Evolutionary conservation across 2,797 vertebrate species (phyloP).

Genomic region (Rhinatrema bivittatum): DNA sequence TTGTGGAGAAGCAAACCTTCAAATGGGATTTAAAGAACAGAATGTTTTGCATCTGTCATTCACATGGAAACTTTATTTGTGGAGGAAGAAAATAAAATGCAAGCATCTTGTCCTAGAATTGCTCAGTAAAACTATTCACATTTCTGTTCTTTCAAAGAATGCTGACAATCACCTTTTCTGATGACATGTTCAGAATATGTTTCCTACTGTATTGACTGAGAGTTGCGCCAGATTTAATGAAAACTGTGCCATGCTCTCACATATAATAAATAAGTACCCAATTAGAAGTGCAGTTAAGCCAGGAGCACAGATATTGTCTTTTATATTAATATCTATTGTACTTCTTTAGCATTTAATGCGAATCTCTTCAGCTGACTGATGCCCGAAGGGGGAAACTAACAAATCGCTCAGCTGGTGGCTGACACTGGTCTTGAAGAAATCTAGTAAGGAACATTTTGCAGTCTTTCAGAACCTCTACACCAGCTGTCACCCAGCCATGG

Average conservation of each 20-base stretch:
- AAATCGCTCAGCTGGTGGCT: slow-evolving; percentile 73
- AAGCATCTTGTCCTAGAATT: slow-evolving; percentile 25
- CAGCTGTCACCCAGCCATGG: slow-evolving; percentile 91
- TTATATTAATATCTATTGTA: slow-evolving; percentile 60
- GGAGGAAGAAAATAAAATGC: slow-evolving; percentile 31
- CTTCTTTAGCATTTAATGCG: slow-evolving; percentile 56
- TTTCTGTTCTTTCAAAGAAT: slow-evolving; percentile 34
- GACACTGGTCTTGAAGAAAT: slow-evolving; percentile 67
- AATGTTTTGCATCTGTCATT: slow-evolving; percentile 34
- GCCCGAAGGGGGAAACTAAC: slow-evolving; percentile 65
- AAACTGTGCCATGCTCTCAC: slow-evolving; percentile 43
- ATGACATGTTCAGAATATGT: slow-evolving; percentile 18
- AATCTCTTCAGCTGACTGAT: slow-evolving; percentile 62
- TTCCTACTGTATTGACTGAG: slow-evolving; percentile 44
- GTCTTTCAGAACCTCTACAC: slow-evolving; percentile 85
- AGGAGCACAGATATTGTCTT: slow-evolving; percentile 49
- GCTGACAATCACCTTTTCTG: slow-evolving; percentile 33
- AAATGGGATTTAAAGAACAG: slow-evolving; percentile 37
- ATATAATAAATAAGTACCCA: slow-evolving; percentile 49
- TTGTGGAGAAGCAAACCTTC: slow-evolving; percentile 33
- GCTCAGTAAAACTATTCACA: slow-evolving; percentile 25
- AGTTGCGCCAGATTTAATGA: slow-evolving; percentile 42
- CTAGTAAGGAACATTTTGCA: slow-evolving; percentile 62
- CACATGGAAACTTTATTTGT: slow-evolving; percentile 35
- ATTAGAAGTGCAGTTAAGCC: slow-evolving; percentile 50